Conservation (phyloP, 2,888 invertebrate species). For the Drosophila rellima region DNA sequence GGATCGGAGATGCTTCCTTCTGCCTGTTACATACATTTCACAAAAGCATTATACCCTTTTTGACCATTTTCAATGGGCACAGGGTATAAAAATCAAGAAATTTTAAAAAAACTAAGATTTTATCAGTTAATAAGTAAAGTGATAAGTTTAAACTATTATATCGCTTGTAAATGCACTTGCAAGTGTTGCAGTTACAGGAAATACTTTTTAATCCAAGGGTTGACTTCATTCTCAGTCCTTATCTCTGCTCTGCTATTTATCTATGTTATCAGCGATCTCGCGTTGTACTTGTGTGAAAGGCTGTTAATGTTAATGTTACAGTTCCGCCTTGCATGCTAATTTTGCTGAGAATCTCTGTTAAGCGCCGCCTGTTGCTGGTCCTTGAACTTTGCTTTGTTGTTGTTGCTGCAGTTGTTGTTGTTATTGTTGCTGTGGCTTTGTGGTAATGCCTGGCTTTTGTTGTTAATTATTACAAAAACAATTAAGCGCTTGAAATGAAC, state of each 20-base stretch:
- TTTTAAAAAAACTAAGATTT: no score
- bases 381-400: constrained; percentile 59
- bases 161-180: neutral
- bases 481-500: constrained; percentile 72
- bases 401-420: constrained; percentile 26
- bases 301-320: constrained; percentile 48
- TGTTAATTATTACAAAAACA: constrained; percentile 79
- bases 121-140: no score
- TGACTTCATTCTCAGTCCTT: neutral
- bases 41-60: no score
- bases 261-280: constrained; percentile 2
- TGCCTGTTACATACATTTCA: no score
- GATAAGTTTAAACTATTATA: no score
- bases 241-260: neutral
- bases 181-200: neutral
- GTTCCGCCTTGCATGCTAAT: constrained; percentile 53
- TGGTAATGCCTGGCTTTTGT: constrained; percentile 50
- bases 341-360: constrained; percentile 31
- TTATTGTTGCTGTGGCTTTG: constrained; percentile 28
- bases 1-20: no score
- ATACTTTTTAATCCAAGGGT: neutral
- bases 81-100: no score
- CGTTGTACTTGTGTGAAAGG: neutral
- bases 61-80: no score
- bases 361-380: constrained; percentile 47